These are phyloP conservation scores for Bruchidius siliquastri DNA, from an alignment of 2,888 invertebrate genomes.

Conservation along the genomic window DNA sequence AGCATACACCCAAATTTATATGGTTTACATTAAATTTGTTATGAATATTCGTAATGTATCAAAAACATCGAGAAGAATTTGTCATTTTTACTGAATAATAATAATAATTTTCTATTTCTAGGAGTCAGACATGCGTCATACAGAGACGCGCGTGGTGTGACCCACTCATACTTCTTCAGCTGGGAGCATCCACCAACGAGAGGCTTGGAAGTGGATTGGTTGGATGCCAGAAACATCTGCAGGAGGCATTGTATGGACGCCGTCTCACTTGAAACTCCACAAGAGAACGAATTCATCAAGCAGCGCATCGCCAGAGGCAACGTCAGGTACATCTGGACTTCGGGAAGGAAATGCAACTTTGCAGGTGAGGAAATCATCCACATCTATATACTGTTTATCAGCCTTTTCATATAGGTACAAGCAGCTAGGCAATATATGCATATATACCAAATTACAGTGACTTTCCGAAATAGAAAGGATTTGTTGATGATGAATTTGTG, in stretches of 20 bases:
- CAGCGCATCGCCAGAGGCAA: slow-evolving; percentile 71
- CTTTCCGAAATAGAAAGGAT: no score
- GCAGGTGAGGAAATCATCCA: slow-evolving; percentile 43
- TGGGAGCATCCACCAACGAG: slow-evolving; percentile 80
- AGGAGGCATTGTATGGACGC: slow-evolving; percentile 92
- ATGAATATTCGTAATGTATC: no score
- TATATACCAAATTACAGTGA: no score
- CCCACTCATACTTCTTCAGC: slow-evolving; percentile 91
- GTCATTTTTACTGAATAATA: no score
- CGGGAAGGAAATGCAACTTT: slow-evolving; percentile 88
- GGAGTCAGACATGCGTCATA: slow-evolving; percentile 85
- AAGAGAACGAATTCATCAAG: slow-evolving; percentile 87
- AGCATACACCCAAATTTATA: no score
- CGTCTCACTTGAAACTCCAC: slow-evolving; percentile 83
- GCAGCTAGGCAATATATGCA: no score
- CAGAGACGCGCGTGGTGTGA: slow-evolving; percentile 80
- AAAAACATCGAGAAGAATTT: no score
- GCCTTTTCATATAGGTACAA: no score
- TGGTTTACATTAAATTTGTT: no score
- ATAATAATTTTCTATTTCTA: slow-evolving; percentile 41
- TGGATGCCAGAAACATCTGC: slow-evolving; percentile 87
- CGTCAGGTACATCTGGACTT: slow-evolving; percentile 80
- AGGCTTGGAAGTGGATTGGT: slow-evolving; percentile 81
- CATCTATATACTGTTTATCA: no score
- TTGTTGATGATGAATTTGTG: no score